Evolutionary conservation across 2,113 vertebrate species (phyloP).

Genomic region (Sitta europaea): DNA sequence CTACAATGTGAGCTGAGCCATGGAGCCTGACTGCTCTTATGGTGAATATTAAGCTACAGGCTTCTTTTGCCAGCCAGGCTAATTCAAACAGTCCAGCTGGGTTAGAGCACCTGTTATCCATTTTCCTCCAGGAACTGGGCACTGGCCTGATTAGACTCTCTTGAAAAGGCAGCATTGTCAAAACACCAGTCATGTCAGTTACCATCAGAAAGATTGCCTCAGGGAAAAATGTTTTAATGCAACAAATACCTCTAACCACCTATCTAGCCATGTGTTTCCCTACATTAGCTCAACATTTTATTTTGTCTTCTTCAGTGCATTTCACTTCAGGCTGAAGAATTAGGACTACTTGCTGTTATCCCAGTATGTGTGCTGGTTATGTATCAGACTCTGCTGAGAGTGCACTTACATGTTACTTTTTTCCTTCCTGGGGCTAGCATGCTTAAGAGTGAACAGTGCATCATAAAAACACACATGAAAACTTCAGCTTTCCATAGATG

Average conservation of each 20-base stretch:
- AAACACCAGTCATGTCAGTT: background rate
- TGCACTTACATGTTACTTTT: background rate
- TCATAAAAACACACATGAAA: background rate
- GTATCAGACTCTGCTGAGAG: background rate
- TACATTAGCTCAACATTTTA: background rate
- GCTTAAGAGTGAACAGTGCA: background rate
- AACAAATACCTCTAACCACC: background rate
- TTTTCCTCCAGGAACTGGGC: slow-evolving; percentile 1
- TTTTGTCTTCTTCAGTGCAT: slow-evolving; percentile 1
- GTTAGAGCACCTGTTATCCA: slow-evolving; percentile 1
- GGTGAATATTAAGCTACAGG: background rate
- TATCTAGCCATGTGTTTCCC: background rate
- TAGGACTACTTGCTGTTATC: background rate
- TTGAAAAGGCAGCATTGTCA: background rate
- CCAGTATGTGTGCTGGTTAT: background rate
- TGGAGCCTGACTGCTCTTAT: background rate
- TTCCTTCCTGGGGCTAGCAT: background rate
- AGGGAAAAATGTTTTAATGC: background rate
- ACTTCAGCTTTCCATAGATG: background rate
- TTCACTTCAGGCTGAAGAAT: background rate
- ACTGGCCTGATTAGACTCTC: background rate
- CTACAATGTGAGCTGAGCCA: background rate
- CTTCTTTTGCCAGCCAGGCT: background rate
- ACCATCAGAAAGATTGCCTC: background rate
- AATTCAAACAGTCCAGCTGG: background rate